Percentiles rank a stretch among this genome's conserved stretches.
Conservation (phyloP, 2,888 invertebrate genomes). For the Drosophila mulleri region DNA sequence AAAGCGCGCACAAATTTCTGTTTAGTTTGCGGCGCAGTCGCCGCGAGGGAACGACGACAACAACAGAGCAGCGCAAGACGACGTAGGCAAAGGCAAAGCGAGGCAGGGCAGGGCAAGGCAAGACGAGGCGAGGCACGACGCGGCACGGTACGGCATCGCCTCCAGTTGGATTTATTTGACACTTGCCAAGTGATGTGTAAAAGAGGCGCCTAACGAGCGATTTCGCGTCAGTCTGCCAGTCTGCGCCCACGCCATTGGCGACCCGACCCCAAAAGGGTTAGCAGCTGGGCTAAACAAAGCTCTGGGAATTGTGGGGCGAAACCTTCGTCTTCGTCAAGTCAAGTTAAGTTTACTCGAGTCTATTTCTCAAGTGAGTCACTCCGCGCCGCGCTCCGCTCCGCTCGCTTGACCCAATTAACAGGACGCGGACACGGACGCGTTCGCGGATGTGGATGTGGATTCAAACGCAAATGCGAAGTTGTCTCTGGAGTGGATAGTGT, state of each 20-base stretch:
- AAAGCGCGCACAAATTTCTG: conserved; percentile 76
- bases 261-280: conserved; percentile 38
- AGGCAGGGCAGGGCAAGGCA: background rate
- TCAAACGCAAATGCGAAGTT: conserved; percentile 42
- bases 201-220: conserved; percentile 76
- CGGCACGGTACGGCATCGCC: conserved; percentile 16
- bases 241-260: conserved; percentile 10
- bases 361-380: conserved; percentile 72
- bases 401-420: conserved; percentile 76
- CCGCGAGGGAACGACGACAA: conserved; percentile 72
- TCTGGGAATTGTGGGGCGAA: conserved; percentile 50
- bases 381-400: conserved; percentile 35
- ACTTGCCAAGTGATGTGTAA: conserved; percentile 80
- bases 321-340: conserved; percentile 60
- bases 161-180: conserved; percentile 79
- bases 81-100: conserved; percentile 1
- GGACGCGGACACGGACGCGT: conserved; percentile 35
- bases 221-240: conserved; percentile 30
- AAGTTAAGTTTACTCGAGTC: conserved; percentile 61
- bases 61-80: conserved; percentile 22
- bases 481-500: conserved; percentile 58
- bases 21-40: conserved; percentile 81
- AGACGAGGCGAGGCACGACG: background rate
- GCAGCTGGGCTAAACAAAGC: conserved; percentile 52
- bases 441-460: conserved; percentile 24